Percentiles rank a stretch among this genome's conserved stretches.
Conservation (phyloP, 1,140 invertebrate species). For the Drosophila asahinai region DNA sequence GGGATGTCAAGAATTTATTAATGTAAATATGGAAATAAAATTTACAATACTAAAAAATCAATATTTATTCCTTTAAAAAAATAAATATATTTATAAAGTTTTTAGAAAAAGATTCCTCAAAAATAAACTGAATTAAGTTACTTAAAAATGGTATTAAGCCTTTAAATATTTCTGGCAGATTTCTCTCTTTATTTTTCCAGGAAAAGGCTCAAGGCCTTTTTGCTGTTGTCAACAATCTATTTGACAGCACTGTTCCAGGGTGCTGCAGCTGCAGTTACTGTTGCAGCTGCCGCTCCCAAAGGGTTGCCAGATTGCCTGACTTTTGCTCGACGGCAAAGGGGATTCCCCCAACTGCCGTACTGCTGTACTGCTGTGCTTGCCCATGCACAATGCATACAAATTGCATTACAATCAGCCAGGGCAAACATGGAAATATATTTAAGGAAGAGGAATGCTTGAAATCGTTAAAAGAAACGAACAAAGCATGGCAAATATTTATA, state of each 20-base stretch:
- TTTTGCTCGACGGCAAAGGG: slow-evolving; percentile 1
- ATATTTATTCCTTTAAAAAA: no score
- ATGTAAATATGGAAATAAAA: background rate
- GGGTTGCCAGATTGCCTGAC: slow-evolving; percentile 43
- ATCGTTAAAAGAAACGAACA: slow-evolving; percentile 55
- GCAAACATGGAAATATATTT: slow-evolving; percentile 74
- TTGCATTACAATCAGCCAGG: slow-evolving; percentile 79
- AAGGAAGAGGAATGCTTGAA: slow-evolving; percentile 50
- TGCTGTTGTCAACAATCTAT: background rate
- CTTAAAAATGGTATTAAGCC: no score
- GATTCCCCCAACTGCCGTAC: slow-evolving; percentile 6
- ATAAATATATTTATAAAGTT: no score
- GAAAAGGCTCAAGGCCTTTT: no score
- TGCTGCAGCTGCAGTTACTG: slow-evolving; percentile 24
- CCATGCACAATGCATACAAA: slow-evolving; percentile 82
- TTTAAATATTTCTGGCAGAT: background rate
- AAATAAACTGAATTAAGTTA: background rate
- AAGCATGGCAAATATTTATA: slow-evolving; percentile 69
- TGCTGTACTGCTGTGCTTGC: slow-evolving; percentile 26
- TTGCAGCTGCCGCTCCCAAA: slow-evolving; percentile 32
- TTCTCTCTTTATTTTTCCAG: background rate
- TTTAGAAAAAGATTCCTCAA: background rate
- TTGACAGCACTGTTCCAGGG: background rate
- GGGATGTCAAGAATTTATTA: background rate
- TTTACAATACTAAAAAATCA: background rate